Base-by-base conservation (phyloP, 2,797 vertebrate species). In the Trachurus trachurus region DNA sequence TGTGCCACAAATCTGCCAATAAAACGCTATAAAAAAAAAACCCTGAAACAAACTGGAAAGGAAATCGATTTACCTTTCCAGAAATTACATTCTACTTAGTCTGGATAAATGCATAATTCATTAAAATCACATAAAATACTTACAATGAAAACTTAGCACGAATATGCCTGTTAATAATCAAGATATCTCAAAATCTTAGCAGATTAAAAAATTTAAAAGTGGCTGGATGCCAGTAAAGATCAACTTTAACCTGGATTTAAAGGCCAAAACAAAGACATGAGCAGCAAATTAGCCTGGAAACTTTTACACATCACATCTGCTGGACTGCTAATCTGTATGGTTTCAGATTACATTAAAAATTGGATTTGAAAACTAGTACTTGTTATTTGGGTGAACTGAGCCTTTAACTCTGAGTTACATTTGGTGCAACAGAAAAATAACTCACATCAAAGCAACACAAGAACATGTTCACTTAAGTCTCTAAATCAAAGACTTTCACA, bases 401-500 rank as follows among this genome's bases (percentile, higher is more conserved):
- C 26, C 53, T 54, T 22, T 52, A 52, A 52, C 21, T 53, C 12
- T 52, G 11, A 53, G 21, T 53, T 6, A 26, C 21, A 13, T 42
- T 13, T 53, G 52, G 22, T 53, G 21, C 21, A 5, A 26, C 5
- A 22, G 12, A 53, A 12, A 52, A 78, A 62, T 29, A 49, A 29
- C 7, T 53, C 16, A 19, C 1, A 54, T 63, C 45, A 22, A 66
- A 64, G 37, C 21, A 57, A 54, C 11, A 58, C 15, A 13, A 61
- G 17, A 61, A 80, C 12, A 13, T 15, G 17, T 44, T 49, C 29
- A 66, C 6, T 53, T 22, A 45, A 57, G 52, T 10, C 26, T 29
- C 22, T 56, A 76, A 84, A 78, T 65, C 11, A 10, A 57, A 9
- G 4, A 45, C 9, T 61, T 72, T 53, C 8, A 61, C 40, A 1